phyloP scores from a whole-genome alignment of 2,113 vertebrate species.

The Oxyura jamaicensis region DNA sequence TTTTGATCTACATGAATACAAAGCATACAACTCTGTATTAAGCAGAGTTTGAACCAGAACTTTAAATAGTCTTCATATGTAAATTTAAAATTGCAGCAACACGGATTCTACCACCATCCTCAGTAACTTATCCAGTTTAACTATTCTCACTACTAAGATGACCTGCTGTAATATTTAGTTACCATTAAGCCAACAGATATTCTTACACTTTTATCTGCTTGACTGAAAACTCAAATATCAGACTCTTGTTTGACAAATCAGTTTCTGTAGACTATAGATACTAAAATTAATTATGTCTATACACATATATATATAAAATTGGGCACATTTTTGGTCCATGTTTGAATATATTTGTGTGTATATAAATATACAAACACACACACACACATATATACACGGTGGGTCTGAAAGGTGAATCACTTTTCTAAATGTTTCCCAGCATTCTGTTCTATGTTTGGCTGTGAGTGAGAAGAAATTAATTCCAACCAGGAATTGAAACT shows the following conservation, averaged over 20 bases:
- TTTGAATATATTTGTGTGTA: background rate
- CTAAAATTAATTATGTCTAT: background rate
- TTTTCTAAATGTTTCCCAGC: background rate
- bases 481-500: background rate
- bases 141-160: background rate
- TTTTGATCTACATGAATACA: background rate
- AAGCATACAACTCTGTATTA: background rate
- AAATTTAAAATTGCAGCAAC: background rate
- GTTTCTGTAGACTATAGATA: background rate
- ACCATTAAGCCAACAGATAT: background rate
- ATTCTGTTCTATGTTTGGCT: background rate
- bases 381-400: background rate
- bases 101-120: background rate
- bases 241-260: background rate
- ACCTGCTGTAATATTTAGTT: background rate
- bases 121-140: background rate
- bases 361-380: too few relatives aligned
- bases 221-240: background rate
- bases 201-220: background rate
- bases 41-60: background rate
- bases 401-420: background rate
- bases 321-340: background rate
- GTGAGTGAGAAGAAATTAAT: background rate
- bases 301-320: background rate
- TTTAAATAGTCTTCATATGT: background rate